These are phyloP conservation scores for Chamaetylas fuelleborni DNA, from an alignment of 2,113 vertebrate species.

Conservation along the genomic window DNA sequence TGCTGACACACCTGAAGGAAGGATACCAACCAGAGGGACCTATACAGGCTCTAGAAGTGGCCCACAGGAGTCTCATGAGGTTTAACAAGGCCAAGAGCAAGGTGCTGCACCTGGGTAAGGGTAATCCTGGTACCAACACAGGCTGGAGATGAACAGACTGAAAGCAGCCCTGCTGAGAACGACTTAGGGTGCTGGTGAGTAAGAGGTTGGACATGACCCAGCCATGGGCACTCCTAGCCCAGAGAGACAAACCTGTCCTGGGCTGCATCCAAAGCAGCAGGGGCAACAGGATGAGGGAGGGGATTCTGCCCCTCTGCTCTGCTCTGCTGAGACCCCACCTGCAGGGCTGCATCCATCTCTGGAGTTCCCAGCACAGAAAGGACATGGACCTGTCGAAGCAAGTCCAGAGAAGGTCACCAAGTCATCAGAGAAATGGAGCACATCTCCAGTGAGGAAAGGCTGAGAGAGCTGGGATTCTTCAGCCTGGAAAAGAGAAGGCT, in stretches of 20 bases:
- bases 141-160: not conserved
- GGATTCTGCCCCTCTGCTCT: not conserved
- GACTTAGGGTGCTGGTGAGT: not conserved
- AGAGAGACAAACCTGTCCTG: not conserved
- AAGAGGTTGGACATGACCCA: not conserved
- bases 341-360: not conserved
- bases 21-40: not conserved
- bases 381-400: rapidly evolving
- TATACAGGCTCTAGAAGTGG: not conserved
- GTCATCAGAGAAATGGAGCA: not conserved
- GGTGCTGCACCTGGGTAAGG: not conserved
- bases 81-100: not conserved
- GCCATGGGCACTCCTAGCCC: not conserved
- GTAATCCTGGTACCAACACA: rapidly evolving
- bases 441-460: not conserved
- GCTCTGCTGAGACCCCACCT: not conserved
- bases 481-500: not conserved
- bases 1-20: not conserved
- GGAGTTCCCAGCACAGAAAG: not conserved
- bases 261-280: not conserved
- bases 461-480: not conserved
- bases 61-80: not conserved
- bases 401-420: not conserved
- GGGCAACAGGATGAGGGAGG: rapidly evolving
- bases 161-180: rapidly evolving